These are phyloP conservation scores for Hippoglossus hippoglossus DNA, from an alignment of 2,797 vertebrate genomes.

Conservation along the genomic window DNA sequence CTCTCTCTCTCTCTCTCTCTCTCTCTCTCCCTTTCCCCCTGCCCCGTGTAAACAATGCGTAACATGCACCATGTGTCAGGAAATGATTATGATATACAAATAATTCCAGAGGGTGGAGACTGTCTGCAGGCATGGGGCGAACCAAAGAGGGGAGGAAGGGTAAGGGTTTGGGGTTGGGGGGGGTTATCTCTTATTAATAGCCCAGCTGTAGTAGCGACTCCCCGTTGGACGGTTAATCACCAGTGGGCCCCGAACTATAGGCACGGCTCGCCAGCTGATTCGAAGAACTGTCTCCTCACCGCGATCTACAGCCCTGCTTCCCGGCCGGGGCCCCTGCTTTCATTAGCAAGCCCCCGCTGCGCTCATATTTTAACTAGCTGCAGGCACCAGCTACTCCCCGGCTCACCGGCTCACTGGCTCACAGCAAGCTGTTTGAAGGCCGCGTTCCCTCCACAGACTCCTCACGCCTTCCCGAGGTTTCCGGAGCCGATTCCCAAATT, in stretches of 20 bases:
- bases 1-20: neutral
- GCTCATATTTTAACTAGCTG: conserved; percentile 82
- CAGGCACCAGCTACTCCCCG: conserved; percentile 68
- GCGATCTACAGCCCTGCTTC: conserved; percentile 78
- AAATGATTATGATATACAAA: conserved; percentile 74
- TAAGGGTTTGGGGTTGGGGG: conserved; percentile 43
- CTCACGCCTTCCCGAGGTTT: conserved; percentile 54
- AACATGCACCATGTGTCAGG: conserved; percentile 70
- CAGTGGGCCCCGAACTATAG: conserved; percentile 83
- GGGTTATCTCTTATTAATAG: conserved; percentile 88
- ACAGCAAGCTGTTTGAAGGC: conserved; percentile 66
- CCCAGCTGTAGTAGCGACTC: conserved; percentile 82
- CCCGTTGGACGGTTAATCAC: conserved; percentile 85
- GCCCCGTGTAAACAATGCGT: conserved; percentile 67
- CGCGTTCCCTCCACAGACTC: conserved; percentile 40
- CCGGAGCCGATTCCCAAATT: conserved; percentile 55
- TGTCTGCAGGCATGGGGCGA: conserved; percentile 58
- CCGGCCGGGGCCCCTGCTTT: conserved; percentile 73
- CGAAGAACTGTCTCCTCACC: conserved; percentile 83
- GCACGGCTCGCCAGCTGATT: conserved; percentile 81
- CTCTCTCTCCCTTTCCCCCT: neutral
- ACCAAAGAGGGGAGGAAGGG: conserved; percentile 59
- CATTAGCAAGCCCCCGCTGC: conserved; percentile 75
- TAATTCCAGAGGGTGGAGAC: conserved; percentile 67
- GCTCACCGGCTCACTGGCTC: conserved; percentile 67